Evolutionary conservation across 2,888 invertebrate species (phyloP).

Genomic region (Tubulanus polymorphus): DNA sequence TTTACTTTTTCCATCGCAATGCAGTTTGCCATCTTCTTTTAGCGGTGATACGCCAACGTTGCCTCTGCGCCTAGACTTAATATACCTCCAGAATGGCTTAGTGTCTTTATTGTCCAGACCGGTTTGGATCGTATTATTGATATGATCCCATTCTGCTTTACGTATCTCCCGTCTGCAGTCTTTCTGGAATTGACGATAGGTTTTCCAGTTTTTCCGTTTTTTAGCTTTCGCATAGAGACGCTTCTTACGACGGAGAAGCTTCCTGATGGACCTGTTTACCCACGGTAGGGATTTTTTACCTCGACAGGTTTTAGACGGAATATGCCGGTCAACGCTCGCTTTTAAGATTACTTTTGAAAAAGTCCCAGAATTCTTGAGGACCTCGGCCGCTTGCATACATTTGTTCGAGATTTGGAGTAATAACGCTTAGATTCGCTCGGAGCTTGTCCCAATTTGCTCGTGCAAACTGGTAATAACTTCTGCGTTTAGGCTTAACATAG

Average conservation of each 20-base stretch:
- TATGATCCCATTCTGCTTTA: too few relatives aligned
- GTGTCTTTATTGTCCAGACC: constrained; percentile 18
- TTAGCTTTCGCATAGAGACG: neutral
- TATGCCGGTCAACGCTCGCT: too few relatives aligned
- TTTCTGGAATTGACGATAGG: too few relatives aligned
- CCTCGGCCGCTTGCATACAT: too few relatives aligned
- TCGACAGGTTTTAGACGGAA: neutral
- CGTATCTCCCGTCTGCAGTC: too few relatives aligned
- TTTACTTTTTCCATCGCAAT: constrained; percentile 15
- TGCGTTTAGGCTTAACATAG: neutral
- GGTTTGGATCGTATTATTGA: too few relatives aligned
- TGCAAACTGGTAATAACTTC: neutral
- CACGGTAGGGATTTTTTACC: neutral
- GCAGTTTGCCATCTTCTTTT: constrained; percentile 14
- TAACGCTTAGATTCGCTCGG: neutral
- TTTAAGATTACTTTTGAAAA: too few relatives aligned
- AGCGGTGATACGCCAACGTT: constrained; percentile 15
- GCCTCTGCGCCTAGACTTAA: constrained; percentile 18
- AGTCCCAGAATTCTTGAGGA: too few relatives aligned
- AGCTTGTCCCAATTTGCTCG: constrained; percentile 5
- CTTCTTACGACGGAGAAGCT: neutral
- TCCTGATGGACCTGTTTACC: neutral
- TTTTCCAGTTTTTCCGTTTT: neutral
- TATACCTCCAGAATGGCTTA: constrained; percentile 21
- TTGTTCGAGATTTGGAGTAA: neutral